A percentile compares a stretch with the other conserved stretches of the same genome.
Evolutionary conservation across 2,888 invertebrate species (phyloP).

Genomic region (Drosophila testacea): DNA sequence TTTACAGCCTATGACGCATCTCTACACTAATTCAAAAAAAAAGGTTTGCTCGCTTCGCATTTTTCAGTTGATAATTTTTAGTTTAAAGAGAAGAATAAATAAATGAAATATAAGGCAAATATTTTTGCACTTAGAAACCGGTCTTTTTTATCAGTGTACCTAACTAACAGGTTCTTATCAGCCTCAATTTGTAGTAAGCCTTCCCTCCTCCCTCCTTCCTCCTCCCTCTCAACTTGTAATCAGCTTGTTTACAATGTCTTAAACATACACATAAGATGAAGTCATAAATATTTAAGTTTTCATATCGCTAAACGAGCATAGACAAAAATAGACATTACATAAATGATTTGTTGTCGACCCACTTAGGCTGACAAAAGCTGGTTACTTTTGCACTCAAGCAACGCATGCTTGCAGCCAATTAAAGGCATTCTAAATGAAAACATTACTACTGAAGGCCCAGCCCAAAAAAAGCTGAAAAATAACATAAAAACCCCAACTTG

Average conservation of each 20-base stretch:
- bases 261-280: slow-evolving; percentile 37
- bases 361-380: slow-evolving; percentile 37
- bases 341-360: slow-evolving; percentile 23
- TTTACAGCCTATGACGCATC: slow-evolving; percentile 12
- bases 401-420: slow-evolving; percentile 64
- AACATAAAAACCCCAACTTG: slow-evolving; percentile 14
- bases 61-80: no score
- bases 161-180: slow-evolving; percentile 18
- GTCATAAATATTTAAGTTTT: slow-evolving; percentile 46
- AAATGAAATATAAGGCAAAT: no score
- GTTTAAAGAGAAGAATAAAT: no score
- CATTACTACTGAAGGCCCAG: slow-evolving; percentile 27
- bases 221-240: slow-evolving; percentile 39
- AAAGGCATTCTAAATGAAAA: slow-evolving; percentile 43
- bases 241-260: slow-evolving; percentile 58
- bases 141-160: not conserved
- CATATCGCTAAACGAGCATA: slow-evolving; percentile 40
- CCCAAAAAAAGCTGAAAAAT: slow-evolving; percentile 18
- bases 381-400: slow-evolving; percentile 29
- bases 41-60: no score
- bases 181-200: slow-evolving; percentile 2
- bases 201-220: not conserved
- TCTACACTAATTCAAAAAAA: not conserved
- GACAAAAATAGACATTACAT: slow-evolving; percentile 70
- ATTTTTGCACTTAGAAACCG: no score